Conservation (phyloP, 2,113 vertebrate species). For the Anser brachyrhynchus region DNA sequence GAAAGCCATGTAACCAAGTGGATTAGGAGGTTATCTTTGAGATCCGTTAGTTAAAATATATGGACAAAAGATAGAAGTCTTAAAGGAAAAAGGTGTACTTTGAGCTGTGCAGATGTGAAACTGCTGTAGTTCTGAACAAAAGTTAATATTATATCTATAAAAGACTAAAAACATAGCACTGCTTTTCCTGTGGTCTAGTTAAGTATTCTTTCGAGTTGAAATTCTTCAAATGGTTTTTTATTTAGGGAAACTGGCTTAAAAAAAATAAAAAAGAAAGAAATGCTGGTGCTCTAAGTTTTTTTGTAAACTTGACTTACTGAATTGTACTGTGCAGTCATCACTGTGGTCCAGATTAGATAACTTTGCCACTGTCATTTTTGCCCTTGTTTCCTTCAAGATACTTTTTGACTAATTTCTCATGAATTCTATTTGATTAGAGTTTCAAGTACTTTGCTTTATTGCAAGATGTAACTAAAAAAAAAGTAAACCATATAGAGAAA, state of each 20-base stretch:
- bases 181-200: not conserved
- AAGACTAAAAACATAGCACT: not conserved
- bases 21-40: not conserved
- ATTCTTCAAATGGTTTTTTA: not conserved
- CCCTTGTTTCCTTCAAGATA: not conserved
- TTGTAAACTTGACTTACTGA: not conserved
- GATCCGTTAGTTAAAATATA: not conserved
- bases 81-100: not conserved
- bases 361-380: not conserved
- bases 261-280: not conserved
- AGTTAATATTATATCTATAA: not conserved
- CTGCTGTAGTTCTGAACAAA: not conserved
- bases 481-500: not conserved
- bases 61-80: not conserved
- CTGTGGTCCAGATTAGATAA: not conserved
- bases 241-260: not conserved
- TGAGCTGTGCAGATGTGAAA: not conserved
- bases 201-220: not conserved
- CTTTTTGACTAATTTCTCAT: not conserved
- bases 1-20: not conserved
- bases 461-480: not conserved
- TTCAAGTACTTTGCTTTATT: not conserved
- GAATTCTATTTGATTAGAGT: not conserved
- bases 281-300: not conserved
- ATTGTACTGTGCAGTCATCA: not conserved